Evolutionary conservation across 1,140 invertebrate genomes (phyloP), one percentile per base, ranked within the genome.

Genomic region (Caerostris extrusa): DNA sequence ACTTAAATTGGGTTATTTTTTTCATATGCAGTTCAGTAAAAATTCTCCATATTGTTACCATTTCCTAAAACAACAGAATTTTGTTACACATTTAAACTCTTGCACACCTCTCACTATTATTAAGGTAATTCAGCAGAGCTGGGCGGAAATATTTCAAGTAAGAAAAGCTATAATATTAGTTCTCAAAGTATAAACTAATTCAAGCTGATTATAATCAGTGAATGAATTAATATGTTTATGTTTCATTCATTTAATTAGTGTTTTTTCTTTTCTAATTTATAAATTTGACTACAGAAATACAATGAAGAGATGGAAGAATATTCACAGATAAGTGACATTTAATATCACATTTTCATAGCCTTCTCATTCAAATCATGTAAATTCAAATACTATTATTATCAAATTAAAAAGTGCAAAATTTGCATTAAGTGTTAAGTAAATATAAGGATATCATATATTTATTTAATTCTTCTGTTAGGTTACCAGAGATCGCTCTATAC

Each of bases 261-360:
- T 34, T 81, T 19, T 94, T 34, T 53, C 69, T 95, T 93, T 96
- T 97, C 60, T 96, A 98, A 98, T 98, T 98, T 95, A 97, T 98
- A 12, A 97, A 98, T 95, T 96, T 97, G 94, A 95, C 97, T 95
- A 97, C 98, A 2, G 96, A 96, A 77, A 97, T 98, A 95, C 97
- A 97, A 95, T 96, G 98, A 67, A 96, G 96, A 14, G 97, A 97
- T 3, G 98, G 97, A 19, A 96, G 97, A 94, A 96, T 96, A 60
- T 98, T 99, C 95, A 97, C 97, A 17, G 97, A 97, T 95, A 97
- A 98, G 95, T 96, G 97, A 55, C 96, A 99, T n/a, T 96, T 94
- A 96, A 98, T 95, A 98, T 99, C 50, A 97, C 96, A 55, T 99
- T 99, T 96, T 96, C 97, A 12, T 99, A 99, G 96, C 98, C 99